phyloP scores from a whole-genome alignment of 2,888 invertebrate species.

The Brachylomia viminalis region DNA sequence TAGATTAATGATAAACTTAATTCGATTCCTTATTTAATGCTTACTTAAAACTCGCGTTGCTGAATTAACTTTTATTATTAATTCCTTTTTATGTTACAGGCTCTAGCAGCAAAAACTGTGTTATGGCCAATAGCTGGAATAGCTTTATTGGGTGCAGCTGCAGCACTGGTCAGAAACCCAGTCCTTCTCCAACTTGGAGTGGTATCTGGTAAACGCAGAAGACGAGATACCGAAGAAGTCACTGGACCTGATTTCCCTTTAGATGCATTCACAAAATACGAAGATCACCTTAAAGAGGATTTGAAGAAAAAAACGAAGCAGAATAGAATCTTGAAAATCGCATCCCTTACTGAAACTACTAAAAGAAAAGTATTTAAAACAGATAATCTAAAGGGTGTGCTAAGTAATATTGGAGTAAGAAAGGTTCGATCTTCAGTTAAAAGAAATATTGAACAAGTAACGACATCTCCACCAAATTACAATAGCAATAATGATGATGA shows the following conservation, averaged over 20 bases:
- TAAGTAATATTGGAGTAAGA: conserved; percentile 38
- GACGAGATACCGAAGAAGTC: conserved; percentile 85
- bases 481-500: conserved; percentile 70
- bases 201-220: conserved; percentile 91
- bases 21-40: background rate
- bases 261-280: conserved; percentile 62
- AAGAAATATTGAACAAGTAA: conserved; percentile 55
- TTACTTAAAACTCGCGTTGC: background rate
- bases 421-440: conserved; percentile 46
- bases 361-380: conserved; percentile 59
- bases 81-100: conserved; percentile 79
- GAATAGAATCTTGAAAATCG: conserved; percentile 44
- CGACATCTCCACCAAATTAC: conserved; percentile 28
- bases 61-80: background rate
- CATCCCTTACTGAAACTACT: conserved; percentile 32
- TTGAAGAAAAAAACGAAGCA: conserved; percentile 29
- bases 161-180: conserved; percentile 94
- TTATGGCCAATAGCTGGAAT: conserved; percentile 94
- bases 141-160: conserved; percentile 95
- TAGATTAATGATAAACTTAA: background rate
- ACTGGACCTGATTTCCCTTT: conserved; percentile 61
- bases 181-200: conserved; percentile 94
- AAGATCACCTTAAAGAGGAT: conserved; percentile 31
- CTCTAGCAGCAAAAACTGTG: conserved; percentile 91
- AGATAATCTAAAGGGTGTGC: conserved; percentile 43